Base-by-base conservation (phyloP, 2,113 vertebrate genomes). In the Girardinichthys multiradiatus region DNA sequence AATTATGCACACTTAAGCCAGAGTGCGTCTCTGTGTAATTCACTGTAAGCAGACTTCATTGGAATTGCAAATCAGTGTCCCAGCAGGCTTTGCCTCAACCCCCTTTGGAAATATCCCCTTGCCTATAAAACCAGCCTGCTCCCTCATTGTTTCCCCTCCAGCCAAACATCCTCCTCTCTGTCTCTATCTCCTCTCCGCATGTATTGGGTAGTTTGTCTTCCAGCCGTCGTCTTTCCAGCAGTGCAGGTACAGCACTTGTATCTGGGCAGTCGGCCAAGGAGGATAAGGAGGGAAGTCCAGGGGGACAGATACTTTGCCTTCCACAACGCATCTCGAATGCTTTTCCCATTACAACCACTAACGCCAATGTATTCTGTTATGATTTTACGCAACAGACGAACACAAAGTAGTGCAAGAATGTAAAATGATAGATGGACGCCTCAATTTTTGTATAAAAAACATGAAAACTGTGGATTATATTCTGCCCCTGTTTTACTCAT, bases 21-120 rank as follows among this genome's bases (percentile, higher is more conserved):
- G 78, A 87, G 89, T 91, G 86, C 77, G 68, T 86, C 62, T 59
- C 79, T 72, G 82, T 90, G 90, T 93, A 93, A 94, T 93, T 95
- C 92, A 94, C 91, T 90, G 90, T 90, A 92, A 91, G 92, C 87
- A 74, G 75, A 33, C 83, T 91, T 91, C 91, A 92, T 93, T 93
- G 87, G 90, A 94, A 94, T 94, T 92, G 90, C 92, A 94, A 94
- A 95, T 94, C 87, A 81, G 86, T 89, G 80, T 65, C 73, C 64
- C 72, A 28, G 74, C 71, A 77, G 15, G 70, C 66, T 86, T 86
- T 86, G 79, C 86, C 72, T 88, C 86, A 70, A 72, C 76, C 88
- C 87, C 65, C 81, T 79, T 77, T 77, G 80, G 74, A 83, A 63
- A 68, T 35, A 80, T 82, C 58, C 68, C 71, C 86, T 79, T 64